These are phyloP conservation scores for Eciton burchellii DNA, from an alignment of 1,140 invertebrate genomes.

Conservation along the genomic window DNA sequence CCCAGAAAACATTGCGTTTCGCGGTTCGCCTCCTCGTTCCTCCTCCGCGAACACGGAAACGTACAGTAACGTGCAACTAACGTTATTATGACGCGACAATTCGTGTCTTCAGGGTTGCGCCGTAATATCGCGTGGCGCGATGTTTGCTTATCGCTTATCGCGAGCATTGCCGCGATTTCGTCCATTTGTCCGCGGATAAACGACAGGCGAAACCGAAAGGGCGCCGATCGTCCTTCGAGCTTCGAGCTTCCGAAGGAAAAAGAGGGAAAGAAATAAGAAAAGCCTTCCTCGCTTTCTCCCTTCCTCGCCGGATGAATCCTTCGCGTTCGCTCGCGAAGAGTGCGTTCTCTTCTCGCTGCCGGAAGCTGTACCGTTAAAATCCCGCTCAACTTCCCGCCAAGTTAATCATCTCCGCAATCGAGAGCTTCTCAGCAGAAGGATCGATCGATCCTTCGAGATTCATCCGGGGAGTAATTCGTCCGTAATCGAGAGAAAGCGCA, in stretches of 20 bases:
- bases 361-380: not conserved
- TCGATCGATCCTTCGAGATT: slow-evolving; percentile 21
- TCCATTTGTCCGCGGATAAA: slow-evolving; percentile 14
- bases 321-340: too few species aligned
- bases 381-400: slow-evolving; percentile 1
- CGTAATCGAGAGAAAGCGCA: slow-evolving; percentile 42
- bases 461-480: slow-evolving; percentile 15
- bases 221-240: too few species aligned
- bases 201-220: not conserved
- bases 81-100: slow-evolving; percentile 17
- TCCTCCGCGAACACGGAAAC: not conserved
- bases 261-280: too few species aligned
- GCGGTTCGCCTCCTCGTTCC: slow-evolving; percentile 1
- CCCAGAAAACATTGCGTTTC: slow-evolving; percentile 26
- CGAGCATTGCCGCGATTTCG: not conserved
- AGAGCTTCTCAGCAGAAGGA: not conserved
- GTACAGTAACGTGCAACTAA: not conserved
- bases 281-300: too few species aligned
- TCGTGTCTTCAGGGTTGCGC: not conserved
- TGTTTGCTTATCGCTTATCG: slow-evolving; percentile 7
- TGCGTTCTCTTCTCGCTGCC: not conserved
- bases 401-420: slow-evolving; percentile 12
- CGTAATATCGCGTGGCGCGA: not conserved
- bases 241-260: too few species aligned
- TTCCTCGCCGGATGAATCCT: too few species aligned